Conservation (phyloP, 2,113 vertebrate genomes). For the Menidia beryllina region DNA sequence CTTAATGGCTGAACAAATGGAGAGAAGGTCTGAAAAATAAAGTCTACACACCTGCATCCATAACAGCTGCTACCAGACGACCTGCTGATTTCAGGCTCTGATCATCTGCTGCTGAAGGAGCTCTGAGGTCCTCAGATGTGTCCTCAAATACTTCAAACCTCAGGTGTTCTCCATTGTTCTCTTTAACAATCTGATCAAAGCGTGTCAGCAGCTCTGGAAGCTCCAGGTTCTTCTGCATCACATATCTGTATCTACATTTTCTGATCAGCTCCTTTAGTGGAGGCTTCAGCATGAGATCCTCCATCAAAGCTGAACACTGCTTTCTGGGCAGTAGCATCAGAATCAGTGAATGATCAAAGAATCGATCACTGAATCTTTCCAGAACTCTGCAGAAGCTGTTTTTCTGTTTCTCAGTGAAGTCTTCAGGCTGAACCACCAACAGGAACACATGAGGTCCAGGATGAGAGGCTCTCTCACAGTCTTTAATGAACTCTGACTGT, state of each 20-base stretch:
- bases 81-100: no score
- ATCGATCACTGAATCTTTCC: background rate
- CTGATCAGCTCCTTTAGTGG: rapidly evolving
- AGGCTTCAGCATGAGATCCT: background rate
- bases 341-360: background rate
- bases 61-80: no score
- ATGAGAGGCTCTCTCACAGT: constrained; percentile 1
- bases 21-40: no score
- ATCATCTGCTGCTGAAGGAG: no score
- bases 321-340: constrained; percentile 5
- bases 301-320: background rate
- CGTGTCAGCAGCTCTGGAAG: background rate
- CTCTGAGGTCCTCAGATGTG: background rate
- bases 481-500: background rate
- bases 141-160: background rate
- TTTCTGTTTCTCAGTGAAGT: background rate
- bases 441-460: constrained; percentile 11
- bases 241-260: background rate
- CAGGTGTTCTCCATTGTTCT: background rate
- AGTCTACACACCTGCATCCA: no score
- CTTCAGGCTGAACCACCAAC: constrained; percentile 1
- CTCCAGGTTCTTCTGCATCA: background rate
- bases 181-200: background rate
- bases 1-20: no score
- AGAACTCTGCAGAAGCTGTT: background rate